Evolutionary conservation across 2,888 invertebrate species (phyloP).

Genomic region (Limulus polyphemus): DNA sequence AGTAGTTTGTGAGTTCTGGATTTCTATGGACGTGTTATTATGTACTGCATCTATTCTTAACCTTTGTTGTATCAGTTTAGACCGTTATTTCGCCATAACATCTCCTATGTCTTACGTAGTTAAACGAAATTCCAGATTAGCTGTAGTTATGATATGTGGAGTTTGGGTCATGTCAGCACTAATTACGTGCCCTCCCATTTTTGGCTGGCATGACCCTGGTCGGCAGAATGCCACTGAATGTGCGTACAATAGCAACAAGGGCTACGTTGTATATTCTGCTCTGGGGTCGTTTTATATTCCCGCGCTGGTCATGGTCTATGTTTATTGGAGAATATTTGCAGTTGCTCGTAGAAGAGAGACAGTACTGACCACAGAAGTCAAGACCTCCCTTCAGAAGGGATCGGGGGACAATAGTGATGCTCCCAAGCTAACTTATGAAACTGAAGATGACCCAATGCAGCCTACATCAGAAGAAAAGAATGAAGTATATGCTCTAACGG

Average conservation of each 20-base stretch:
- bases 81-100: constrained; percentile 35
- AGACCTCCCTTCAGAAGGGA: too few relatives aligned
- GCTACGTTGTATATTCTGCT: constrained; percentile 33
- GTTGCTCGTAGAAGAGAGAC: constrained; percentile 25
- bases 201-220: constrained; percentile 31
- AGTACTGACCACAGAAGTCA: constrained; percentile 3
- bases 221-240: constrained; percentile 23
- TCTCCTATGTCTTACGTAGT: constrained; percentile 31
- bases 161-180: constrained; percentile 31
- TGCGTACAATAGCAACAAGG: constrained; percentile 28
- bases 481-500: too few relatives aligned
- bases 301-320: constrained; percentile 32
- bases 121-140: constrained; percentile 29
- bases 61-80: constrained; percentile 34
- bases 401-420: too few relatives aligned
- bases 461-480: too few relatives aligned
- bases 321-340: constrained; percentile 33
- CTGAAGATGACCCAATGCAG: too few relatives aligned
- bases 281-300: constrained; percentile 34
- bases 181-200: constrained; percentile 32
- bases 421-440: too few relatives aligned
- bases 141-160: constrained; percentile 31
- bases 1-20: constrained; percentile 27
- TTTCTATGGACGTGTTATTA: constrained; percentile 32
- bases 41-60: constrained; percentile 35